Conservation (phyloP, 2,888 invertebrate species). For the Platypus cylindrus region DNA sequence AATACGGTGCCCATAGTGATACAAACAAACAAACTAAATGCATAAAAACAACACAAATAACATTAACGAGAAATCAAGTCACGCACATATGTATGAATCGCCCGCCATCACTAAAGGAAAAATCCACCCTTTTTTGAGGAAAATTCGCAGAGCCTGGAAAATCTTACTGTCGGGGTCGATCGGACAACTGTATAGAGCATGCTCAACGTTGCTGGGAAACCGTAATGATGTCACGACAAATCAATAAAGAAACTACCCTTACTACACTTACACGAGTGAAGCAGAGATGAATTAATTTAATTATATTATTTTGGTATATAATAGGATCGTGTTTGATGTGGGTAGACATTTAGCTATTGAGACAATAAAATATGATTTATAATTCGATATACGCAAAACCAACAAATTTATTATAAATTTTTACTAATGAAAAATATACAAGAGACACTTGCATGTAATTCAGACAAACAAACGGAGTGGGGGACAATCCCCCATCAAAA, state of each 20-base stretch:
- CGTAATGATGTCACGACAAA: conserved; percentile 34
- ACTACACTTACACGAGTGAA: too few species aligned
- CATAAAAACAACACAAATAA: conserved; percentile 4
- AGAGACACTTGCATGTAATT: too few species aligned
- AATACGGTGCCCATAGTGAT: conserved; percentile 82
- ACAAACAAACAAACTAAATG: conserved; percentile 2
- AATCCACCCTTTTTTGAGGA: conserved; percentile 23
- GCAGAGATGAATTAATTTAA: conserved; percentile 6
- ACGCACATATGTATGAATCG: conserved; percentile 9
- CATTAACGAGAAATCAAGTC: conserved; percentile 2
- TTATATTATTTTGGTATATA: not conserved
- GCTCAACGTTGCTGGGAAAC: conserved; percentile 33
- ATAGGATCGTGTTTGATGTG: not conserved
- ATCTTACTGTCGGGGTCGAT: conserved; percentile 29
- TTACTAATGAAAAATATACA: too few species aligned
- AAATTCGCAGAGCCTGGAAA: conserved; percentile 17
- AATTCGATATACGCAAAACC: too few species aligned
- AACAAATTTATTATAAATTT: too few species aligned
- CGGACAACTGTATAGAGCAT: conserved; percentile 30
- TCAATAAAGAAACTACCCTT: conserved; percentile 24
- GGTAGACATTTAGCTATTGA: too few species aligned
- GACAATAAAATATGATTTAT: too few species aligned
- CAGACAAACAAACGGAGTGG: too few species aligned
- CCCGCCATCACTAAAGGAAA: conserved; percentile 12
- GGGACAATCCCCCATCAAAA: too few species aligned